Evolutionary conservation across 92 coral and sea anemone species (phyloP).

Genomic region (Siderastrea siderea): DNA sequence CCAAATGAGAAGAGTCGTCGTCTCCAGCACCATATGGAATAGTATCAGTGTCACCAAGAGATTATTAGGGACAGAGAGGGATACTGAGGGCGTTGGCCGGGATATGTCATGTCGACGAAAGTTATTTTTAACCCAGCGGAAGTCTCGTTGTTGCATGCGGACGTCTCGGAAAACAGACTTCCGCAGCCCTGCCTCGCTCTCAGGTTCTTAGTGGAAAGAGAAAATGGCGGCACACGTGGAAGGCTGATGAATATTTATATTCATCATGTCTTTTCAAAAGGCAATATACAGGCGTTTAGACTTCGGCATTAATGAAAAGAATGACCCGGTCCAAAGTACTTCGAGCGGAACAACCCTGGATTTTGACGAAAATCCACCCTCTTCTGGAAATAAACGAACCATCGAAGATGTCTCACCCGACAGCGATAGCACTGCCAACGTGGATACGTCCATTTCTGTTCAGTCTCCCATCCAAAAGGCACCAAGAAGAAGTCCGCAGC

Average conservation of each 20-base stretch:
- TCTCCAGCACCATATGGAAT: background rate
- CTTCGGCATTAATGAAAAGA: slow-evolving; percentile 20
- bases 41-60: background rate
- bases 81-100: too few species aligned
- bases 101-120: too few species aligned
- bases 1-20: background rate
- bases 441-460: slow-evolving; percentile 30
- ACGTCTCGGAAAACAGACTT: too few species aligned
- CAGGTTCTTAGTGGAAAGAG: too few species aligned
- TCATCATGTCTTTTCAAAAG: slow-evolving; percentile 26
- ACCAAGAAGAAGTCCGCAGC: slow-evolving; percentile 28
- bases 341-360: slow-evolving; percentile 29
- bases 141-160: too few species aligned
- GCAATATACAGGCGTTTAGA: slow-evolving; percentile 27
- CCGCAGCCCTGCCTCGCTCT: too few species aligned
- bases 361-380: slow-evolving; percentile 13
- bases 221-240: too few species aligned
- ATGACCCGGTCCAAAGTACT: slow-evolving; percentile 12
- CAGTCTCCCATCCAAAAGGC: slow-evolving; percentile 14
- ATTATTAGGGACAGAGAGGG: too few species aligned
- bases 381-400: slow-evolving; percentile 14
- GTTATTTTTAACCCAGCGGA: too few species aligned
- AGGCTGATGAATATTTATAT: slow-evolving; percentile 7
- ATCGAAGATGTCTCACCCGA: slow-evolving; percentile 14
- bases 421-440: slow-evolving; percentile 20